A percentile compares a stretch with the other conserved stretches of the same genome.
Evolutionary conservation across 2,888 invertebrate genomes (phyloP).

Genomic region (Hemicrepidius hirtus): DNA sequence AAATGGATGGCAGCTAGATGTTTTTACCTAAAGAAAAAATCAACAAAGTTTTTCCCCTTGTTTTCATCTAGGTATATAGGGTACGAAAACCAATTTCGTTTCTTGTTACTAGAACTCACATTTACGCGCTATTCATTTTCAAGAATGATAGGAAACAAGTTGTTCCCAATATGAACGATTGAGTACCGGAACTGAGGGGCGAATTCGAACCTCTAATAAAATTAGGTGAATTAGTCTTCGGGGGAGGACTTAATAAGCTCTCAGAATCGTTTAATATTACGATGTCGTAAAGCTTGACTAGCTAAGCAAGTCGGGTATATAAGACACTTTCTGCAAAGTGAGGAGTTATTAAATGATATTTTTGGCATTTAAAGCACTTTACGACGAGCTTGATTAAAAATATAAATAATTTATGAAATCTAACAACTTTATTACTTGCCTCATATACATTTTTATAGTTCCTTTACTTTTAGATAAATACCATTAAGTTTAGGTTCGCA

Average conservation of each 20-base stretch:
- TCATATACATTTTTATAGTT: no score
- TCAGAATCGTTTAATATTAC: slow-evolving; percentile 15
- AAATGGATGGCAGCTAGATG: neutral
- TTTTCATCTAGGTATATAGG: neutral
- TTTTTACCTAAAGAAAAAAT: neutral
- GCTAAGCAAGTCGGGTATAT: slow-evolving; percentile 6
- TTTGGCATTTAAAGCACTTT: neutral
- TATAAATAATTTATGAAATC: neutral
- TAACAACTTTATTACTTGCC: neutral
- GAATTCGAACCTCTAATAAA: slow-evolving; percentile 7
- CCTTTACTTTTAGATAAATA: no score
- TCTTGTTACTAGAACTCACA: neutral
- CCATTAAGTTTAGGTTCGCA: no score
- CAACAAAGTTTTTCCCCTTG: neutral
- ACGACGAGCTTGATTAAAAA: neutral
- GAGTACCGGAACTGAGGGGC: neutral
- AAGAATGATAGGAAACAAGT: neutral
- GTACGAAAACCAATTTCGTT: slow-evolving; percentile 12
- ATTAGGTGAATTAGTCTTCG: slow-evolving; percentile 21
- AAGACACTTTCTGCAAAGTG: neutral
- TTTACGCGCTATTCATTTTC: neutral
- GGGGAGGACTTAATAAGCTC: slow-evolving; percentile 23
- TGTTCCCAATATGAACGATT: neutral
- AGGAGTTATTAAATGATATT: slow-evolving; percentile 23
- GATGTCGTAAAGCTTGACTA: slow-evolving; percentile 16